These are phyloP conservation scores for Auanema freiburgensis DNA, from an alignment of 2,888 invertebrate genomes.

Conservation along the genomic window DNA sequence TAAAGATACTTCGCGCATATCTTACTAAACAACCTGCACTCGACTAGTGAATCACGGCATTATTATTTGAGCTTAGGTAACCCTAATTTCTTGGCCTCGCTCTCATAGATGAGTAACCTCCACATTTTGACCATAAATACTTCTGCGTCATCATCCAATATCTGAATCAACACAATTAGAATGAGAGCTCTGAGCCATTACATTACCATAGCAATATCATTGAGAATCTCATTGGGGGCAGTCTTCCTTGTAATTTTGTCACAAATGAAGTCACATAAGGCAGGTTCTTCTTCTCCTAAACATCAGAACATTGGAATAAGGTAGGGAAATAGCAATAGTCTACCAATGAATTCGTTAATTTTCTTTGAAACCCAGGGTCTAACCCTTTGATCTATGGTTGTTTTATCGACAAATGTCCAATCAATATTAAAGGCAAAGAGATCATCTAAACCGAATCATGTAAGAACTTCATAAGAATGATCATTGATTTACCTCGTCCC, in stretches of 20 bases:
- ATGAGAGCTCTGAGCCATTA: neutral
- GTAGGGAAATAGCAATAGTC: neutral
- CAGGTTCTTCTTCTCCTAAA: slow-evolving; percentile 87
- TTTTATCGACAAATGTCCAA: slow-evolving; percentile 80
- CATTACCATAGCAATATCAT: slow-evolving; percentile 95
- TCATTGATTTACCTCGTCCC: slow-evolving; percentile 72
- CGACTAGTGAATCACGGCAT: slow-evolving; percentile 13
- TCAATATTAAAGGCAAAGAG: slow-evolving; percentile 92
- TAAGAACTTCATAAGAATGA: neutral
- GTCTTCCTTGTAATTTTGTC: slow-evolving; percentile 92
- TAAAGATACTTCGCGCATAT: neutral
- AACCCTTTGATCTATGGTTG: slow-evolving; percentile 90
- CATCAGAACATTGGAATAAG: neutral
- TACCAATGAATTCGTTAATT: slow-evolving; percentile 89
- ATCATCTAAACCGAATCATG: slow-evolving; percentile 71
- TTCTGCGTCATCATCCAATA: slow-evolving; percentile 98
- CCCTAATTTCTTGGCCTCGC: slow-evolving; percentile 72
- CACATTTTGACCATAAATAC: slow-evolving; percentile 99
- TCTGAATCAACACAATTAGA: slow-evolving; percentile 70
- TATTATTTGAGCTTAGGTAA: slow-evolving; percentile 19
- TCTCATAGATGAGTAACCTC: slow-evolving; percentile 97
- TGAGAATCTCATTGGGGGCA: slow-evolving; percentile 88
- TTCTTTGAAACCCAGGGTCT: slow-evolving; percentile 99
- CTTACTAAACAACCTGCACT: slow-evolving; percentile 34
- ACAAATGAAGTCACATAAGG: slow-evolving; percentile 98